phyloP scores from a whole-genome alignment of 2,797 vertebrate genomes.

The Orientallactaga sibirica region DNA sequence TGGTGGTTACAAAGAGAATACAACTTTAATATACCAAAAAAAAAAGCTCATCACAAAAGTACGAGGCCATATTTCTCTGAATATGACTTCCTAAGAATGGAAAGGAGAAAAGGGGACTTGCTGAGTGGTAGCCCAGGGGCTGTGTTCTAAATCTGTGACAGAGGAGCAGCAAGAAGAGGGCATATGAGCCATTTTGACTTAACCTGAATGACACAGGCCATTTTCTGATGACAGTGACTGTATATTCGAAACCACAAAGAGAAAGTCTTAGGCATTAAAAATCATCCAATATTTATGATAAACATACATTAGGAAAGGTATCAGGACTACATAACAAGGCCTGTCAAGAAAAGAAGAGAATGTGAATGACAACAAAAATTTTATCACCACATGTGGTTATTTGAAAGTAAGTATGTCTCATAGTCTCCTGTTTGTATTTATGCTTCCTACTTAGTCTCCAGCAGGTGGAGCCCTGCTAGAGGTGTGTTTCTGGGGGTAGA shows the following conservation, averaged over 20 bases:
- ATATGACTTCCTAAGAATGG: neutral
- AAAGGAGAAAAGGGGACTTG: neutral
- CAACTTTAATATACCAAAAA: neutral
- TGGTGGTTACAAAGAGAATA: neutral
- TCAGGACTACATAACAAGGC: neutral
- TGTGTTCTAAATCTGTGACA: neutral
- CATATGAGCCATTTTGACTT: slow-evolving; percentile 7
- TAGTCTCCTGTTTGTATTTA: too few species aligned
- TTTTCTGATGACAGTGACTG: slow-evolving; percentile 71
- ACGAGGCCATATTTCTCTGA: neutral
- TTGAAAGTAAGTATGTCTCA: too few species aligned
- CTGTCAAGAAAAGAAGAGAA: neutral
- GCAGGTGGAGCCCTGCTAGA: too few species aligned
- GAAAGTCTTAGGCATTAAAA: slow-evolving; percentile 76
- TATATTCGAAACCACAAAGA: slow-evolving; percentile 76
- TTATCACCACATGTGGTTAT: slow-evolving; percentile 42
- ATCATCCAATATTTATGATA: slow-evolving; percentile 78
- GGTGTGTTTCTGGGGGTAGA: too few species aligned
- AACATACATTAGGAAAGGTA: slow-evolving; percentile 51
- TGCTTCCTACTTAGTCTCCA: too few species aligned
- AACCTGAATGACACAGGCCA: slow-evolving; percentile 81
- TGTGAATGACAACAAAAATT: slow-evolving; percentile 45
- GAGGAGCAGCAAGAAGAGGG: neutral
- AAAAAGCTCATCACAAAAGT: neutral
- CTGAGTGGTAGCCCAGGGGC: neutral